These are phyloP conservation scores for Hypotaenidia okinawae DNA, from an alignment of 2,797 vertebrate species.

Conservation along the genomic window DNA sequence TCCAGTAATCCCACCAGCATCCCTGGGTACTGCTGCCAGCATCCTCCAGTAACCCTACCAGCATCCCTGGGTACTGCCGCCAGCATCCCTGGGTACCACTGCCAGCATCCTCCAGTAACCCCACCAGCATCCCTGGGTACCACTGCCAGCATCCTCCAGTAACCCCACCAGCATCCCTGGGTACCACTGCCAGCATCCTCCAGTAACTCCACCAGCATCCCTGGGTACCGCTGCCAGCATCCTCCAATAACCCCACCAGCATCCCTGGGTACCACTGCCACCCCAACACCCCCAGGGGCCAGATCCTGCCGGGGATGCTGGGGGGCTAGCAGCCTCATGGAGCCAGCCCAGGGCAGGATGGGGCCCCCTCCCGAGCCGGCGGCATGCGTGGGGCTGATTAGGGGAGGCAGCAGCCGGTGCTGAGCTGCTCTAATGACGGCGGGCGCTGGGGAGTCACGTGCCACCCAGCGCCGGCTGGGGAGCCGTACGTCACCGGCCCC, in stretches of 20 bases:
- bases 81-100: neutral
- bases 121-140: neutral
- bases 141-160: neutral
- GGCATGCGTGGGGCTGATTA: neutral
- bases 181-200: neutral
- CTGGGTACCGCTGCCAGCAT: no score
- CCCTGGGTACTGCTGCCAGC: neutral
- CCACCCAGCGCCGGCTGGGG: constrained; percentile 66
- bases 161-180: neutral
- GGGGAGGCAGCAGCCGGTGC: constrained; percentile 33
- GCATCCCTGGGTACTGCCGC: neutral
- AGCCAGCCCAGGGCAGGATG: neutral
- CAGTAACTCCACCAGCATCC: no score
- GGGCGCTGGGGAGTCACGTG: constrained; percentile 69
- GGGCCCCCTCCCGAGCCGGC: accelerated
- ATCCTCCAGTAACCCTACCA: neutral
- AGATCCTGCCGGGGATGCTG: accelerated
- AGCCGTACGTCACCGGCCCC: constrained; percentile 80
- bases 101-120: no score
- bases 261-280: neutral
- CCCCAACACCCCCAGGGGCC: accelerated
- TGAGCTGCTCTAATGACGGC: constrained; percentile 70
- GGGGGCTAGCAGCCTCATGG: accelerated
- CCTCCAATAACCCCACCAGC: no score
- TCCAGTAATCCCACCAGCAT: neutral